Evolutionary conservation across 2,797 vertebrate genomes (phyloP), one percentile per base, ranked within the genome.

Genomic region (Cottoperca gobio): DNA sequence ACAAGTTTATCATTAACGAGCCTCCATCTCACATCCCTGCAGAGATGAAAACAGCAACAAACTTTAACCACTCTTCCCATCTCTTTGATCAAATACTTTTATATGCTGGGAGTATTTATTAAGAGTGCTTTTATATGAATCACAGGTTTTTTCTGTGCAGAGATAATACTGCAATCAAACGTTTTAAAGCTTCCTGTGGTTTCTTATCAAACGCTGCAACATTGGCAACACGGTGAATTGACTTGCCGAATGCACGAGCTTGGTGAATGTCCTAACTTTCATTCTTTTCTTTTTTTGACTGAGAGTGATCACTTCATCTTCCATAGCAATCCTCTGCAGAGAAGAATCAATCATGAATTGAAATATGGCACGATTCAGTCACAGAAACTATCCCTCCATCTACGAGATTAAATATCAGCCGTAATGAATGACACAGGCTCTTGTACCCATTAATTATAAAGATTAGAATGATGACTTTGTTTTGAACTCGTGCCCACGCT

Each of bases 391-490:
- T 84, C 73, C 70, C 50, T 58, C 79, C 52, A 78, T 86, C 84
- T 75, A 75, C 0, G 11, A 88, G 85, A 93, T 92, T 91, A 91
- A 90, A 89, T 74, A 88, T 79, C 79, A 49, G 67, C 53, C 49
- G 13, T 89, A 90, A 90, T 93, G 86, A 92, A 90, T 88, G 89
- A 87, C 88, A 77, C 78, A 17, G 69, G 45, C 64, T 75, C 74
- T 73, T 61, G 61, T 77, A 76, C 12, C 67, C 79, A 89, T 91
- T 91, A 85, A 92, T 92, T 89, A 86, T 17, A 73, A 68, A 87
- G 87, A 92, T 90, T 86, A 87, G 58, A 91, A 84, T 86, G 83
- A 64, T 68, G 83, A 88, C 83, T 86, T 79, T 83, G 86, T 82
- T 87, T 87, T 88, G 64, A 90, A 87, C 78, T 73, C 4, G 7